Conservation (phyloP, 2,888 invertebrate species). For the Lasius platythorax region DNA sequence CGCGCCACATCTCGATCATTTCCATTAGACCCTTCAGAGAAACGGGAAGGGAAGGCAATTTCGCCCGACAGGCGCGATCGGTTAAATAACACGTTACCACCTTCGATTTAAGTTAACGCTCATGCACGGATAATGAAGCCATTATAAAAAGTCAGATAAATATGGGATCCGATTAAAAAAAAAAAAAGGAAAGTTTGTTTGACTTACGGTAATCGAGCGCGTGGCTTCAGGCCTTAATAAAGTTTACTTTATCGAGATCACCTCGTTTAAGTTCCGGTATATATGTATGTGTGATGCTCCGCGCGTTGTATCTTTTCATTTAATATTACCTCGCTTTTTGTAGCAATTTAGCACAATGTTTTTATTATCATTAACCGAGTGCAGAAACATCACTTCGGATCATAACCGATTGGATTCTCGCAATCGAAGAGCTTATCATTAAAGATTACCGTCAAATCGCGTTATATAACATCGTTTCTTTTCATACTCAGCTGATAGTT, state of each 20-base stretch:
- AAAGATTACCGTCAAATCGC: neutral
- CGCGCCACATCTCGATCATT: conserved; percentile 27
- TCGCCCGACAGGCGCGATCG: conserved; percentile 64
- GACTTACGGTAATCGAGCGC: conserved; percentile 62
- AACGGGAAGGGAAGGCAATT: conserved; percentile 68
- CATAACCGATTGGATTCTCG: neutral
- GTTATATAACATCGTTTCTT: neutral
- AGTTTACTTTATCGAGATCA: conserved; percentile 57
- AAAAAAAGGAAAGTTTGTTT: conserved; percentile 66
- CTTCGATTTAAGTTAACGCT: conserved; percentile 64
- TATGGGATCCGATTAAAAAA: conserved; percentile 42
- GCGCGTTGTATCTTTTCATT: neutral
- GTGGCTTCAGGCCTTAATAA: conserved; percentile 58
- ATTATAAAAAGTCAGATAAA: conserved; percentile 70
- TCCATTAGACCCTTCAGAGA: conserved; percentile 61
- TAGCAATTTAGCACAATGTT: neutral
- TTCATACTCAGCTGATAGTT: neutral
- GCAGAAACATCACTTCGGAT: neutral
- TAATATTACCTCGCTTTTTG: neutral
- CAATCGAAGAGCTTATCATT: conserved; percentile 3
- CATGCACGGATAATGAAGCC: conserved; percentile 72
- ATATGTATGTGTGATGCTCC: neutral
- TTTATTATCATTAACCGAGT: neutral
- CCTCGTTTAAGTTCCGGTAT: conserved; percentile 5
- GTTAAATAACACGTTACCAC: conserved; percentile 79